These are phyloP conservation scores for Hozukius guyotensis DNA, from an alignment of 2,797 vertebrate species.

Conservation along the genomic window DNA sequence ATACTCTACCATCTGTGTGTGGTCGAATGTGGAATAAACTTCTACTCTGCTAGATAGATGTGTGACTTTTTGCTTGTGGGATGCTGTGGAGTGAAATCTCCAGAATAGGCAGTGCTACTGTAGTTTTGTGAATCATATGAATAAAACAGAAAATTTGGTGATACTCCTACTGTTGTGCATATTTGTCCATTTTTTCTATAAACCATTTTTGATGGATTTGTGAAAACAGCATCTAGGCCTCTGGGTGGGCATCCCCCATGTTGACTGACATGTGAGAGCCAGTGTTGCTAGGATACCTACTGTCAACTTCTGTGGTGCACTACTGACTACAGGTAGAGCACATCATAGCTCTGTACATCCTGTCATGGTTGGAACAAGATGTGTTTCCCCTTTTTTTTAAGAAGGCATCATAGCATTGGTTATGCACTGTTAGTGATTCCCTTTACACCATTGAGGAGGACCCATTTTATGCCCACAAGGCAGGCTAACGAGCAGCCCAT, in stretches of 20 bases:
- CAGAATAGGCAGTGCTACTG: not conserved
- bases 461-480: not conserved
- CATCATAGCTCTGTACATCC: not conserved
- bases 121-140: not conserved
- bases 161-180: not conserved
- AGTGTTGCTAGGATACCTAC: not conserved
- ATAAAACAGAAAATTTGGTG: too few relatives aligned
- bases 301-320: not conserved
- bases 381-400: too few relatives aligned
- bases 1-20: constrained; percentile 70
- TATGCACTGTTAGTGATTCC: not conserved
- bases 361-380: too few relatives aligned
- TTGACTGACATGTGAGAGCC: not conserved
- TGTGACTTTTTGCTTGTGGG: not conserved
- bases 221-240: not conserved
- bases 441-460: not conserved
- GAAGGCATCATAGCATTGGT: fast-evolving
- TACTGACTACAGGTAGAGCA: not conserved
- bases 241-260: not conserved
- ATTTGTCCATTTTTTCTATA: not conserved
- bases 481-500: not conserved
- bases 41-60: constrained; percentile 13
- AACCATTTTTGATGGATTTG: not conserved
- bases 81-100: not conserved
- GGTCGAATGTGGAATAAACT: constrained; percentile 28